Conservation (phyloP, 2,888 invertebrate genomes). For the Drepana falcataria region DNA sequence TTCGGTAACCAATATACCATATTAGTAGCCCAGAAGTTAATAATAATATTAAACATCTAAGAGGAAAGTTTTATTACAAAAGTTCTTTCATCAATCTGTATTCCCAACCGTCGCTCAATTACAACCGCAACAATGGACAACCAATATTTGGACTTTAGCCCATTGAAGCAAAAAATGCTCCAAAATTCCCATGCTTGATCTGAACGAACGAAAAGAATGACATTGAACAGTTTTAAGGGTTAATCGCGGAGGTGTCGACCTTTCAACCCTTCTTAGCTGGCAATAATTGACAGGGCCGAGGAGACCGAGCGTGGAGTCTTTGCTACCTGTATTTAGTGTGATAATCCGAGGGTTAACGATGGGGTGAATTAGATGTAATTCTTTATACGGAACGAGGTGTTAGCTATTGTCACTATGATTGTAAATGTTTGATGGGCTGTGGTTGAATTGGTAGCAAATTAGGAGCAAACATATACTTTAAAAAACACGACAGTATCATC, state of each 20-base stretch:
- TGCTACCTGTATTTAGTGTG: slow-evolving; percentile 31
- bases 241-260: slow-evolving; percentile 51
- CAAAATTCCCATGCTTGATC: slow-evolving; percentile 58
- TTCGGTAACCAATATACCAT: too few relatives aligned
- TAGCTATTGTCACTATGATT: neutral
- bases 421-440: neutral
- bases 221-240: slow-evolving; percentile 42
- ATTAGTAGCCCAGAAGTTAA: neutral
- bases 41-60: neutral
- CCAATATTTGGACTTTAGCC: slow-evolving; percentile 55
- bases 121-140: slow-evolving; percentile 47
- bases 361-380: neutral
- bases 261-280: slow-evolving; percentile 45
- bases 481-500: too few relatives aligned
- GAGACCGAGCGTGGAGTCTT: slow-evolving; percentile 29
- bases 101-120: slow-evolving; percentile 33
- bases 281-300: slow-evolving; percentile 40
- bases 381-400: slow-evolving; percentile 6
- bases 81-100: slow-evolving; percentile 15
- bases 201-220: slow-evolving; percentile 25
- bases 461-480: too few relatives aligned
- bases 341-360: slow-evolving; percentile 10
- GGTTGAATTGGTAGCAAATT: too few relatives aligned
- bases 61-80: slow-evolving; percentile 8
- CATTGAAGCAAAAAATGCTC: slow-evolving; percentile 61